Conservation (phyloP, 1,140 invertebrate genomes). For the Myzus persicae region DNA sequence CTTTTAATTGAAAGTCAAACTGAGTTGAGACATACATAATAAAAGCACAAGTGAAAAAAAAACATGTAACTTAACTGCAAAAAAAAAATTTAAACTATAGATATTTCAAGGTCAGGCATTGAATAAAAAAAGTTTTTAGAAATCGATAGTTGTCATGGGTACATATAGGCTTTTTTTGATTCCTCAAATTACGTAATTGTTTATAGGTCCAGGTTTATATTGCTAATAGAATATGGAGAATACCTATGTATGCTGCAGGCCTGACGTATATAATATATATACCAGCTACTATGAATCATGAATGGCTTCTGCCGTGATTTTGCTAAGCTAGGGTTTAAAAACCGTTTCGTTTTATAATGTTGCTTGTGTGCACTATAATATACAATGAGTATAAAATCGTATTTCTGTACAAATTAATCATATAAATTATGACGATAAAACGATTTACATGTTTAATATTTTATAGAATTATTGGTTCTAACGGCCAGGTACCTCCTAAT, state of each 20-base stretch:
- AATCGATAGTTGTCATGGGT: not conserved
- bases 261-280: not conserved
- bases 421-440: not conserved
- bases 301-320: slow-evolving; percentile 44
- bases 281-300: not conserved
- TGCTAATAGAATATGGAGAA: not conserved
- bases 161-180: not conserved
- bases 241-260: not conserved
- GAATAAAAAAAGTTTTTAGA: not conserved
- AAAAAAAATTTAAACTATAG: not conserved
- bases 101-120: not conserved
- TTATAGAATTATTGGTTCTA: not conserved
- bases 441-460: not conserved
- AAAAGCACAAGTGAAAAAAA: not conserved
- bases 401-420: not conserved
- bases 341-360: not conserved
- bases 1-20: not conserved
- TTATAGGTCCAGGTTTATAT: not conserved
- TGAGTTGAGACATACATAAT: not conserved
- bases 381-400: not conserved
- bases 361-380: not conserved
- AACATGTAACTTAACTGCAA: not conserved
- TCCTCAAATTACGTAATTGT: not conserved
- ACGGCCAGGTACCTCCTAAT: not conserved
- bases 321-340: slow-evolving; percentile 25